phyloP scores from a whole-genome alignment of 2,888 invertebrate genomes.

The Polylopha cassiicola region DNA sequence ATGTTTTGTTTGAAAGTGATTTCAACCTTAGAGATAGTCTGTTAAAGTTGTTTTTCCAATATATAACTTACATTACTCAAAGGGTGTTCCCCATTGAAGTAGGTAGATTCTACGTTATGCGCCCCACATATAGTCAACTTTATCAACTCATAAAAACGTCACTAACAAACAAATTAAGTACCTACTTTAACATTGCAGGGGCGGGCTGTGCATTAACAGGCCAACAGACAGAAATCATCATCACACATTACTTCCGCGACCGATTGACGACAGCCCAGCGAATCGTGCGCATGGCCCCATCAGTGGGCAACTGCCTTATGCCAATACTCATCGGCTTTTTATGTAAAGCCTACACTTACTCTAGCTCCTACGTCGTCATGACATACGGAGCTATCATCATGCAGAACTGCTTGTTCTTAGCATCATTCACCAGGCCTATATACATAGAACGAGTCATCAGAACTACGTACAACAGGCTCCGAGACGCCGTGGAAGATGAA shows the following conservation, averaged over 20 bases:
- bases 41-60: too few species aligned
- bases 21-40: too few species aligned
- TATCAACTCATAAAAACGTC: conserved; percentile 20
- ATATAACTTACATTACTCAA: too few species aligned
- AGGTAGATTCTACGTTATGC: too few species aligned
- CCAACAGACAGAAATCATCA: conserved; percentile 76
- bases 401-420: conserved; percentile 74
- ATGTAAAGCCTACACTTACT: conserved; percentile 61
- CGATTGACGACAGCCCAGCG: conserved; percentile 72
- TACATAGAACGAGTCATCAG: conserved; percentile 70
- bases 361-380: conserved; percentile 64
- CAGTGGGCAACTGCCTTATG: conserved; percentile 72
- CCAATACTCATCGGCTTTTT: conserved; percentile 71
- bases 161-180: background rate
- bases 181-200: conserved; percentile 54
- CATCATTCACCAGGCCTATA: conserved; percentile 73
- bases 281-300: conserved; percentile 69
- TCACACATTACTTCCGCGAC: conserved; percentile 77
- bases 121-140: too few species aligned
- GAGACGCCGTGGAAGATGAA: conserved; percentile 68
- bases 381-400: conserved; percentile 77
- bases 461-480: conserved; percentile 64
- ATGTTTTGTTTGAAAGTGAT: too few species aligned
- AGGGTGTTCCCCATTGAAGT: too few species aligned
- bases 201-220: conserved; percentile 75